A percentile compares a stretch with the other conserved stretches of the same genome.
Conservation (phyloP, 2,888 invertebrate genomes). For the Callimorpha dominula region DNA sequence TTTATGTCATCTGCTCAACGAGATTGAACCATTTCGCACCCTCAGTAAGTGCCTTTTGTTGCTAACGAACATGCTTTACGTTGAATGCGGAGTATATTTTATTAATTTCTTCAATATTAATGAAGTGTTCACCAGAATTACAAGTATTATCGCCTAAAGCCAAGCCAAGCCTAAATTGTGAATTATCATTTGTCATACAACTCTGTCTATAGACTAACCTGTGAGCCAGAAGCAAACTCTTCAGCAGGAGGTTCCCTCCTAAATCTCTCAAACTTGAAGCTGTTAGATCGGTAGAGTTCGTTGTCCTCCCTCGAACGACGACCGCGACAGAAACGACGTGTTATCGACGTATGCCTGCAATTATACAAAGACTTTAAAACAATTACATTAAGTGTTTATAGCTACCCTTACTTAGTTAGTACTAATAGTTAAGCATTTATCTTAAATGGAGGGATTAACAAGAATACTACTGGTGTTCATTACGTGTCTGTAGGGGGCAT, state of each 20-base stretch:
- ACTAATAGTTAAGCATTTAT: no score
- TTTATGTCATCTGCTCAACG: no score
- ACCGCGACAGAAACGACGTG: constrained; percentile 91
- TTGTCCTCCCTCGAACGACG: constrained; percentile 91
- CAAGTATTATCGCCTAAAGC: no score
- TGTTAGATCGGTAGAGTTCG: constrained; percentile 94
- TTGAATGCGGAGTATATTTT: no score
- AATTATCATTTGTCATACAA: background rate
- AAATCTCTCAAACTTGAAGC: constrained; percentile 95
- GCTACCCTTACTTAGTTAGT: background rate
- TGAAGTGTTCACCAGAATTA: no score
- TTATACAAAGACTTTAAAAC: background rate
- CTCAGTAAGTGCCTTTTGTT: no score
- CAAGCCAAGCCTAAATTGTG: background rate
- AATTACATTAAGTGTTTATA: background rate
- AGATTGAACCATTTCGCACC: no score
- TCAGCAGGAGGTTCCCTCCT: constrained; percentile 89
- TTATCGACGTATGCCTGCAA: constrained; percentile 85
- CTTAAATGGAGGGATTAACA: no score
- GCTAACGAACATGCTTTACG: no score
- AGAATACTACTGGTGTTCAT: no score
- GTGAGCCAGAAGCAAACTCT: constrained; percentile 89
- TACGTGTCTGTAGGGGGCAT: no score
- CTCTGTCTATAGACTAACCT: constrained; percentile 73
- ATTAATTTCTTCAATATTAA: no score